Conservation (phyloP, 2,113 vertebrate genomes). For the Oxyura jamaicensis region DNA sequence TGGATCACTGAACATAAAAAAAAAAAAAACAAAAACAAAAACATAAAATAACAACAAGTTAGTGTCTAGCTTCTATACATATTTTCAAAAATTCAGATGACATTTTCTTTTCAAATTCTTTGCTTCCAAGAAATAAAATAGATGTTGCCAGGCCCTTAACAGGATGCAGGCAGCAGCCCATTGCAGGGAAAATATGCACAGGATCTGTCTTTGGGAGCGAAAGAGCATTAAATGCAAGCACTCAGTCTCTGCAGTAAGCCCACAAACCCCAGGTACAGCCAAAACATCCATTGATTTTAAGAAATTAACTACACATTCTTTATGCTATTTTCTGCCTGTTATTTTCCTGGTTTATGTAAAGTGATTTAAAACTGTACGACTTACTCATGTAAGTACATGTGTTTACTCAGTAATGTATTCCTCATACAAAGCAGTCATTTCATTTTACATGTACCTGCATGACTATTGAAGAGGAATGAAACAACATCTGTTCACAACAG, state of each 20-base stretch:
- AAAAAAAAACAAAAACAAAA: neutral
- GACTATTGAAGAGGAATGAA: neutral
- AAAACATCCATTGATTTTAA: neutral
- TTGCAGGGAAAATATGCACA: neutral
- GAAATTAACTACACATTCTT: neutral
- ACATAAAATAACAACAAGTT: no score
- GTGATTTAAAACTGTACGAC: neutral
- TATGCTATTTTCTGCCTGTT: neutral
- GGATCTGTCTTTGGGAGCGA: neutral
- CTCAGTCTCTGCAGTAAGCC: neutral
- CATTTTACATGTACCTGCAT: neutral
- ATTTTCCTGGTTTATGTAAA: neutral
- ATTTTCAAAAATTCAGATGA: neutral
- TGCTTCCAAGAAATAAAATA: neutral
- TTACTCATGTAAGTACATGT: neutral
- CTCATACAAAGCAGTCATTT: neutral
- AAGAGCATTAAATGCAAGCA: neutral
- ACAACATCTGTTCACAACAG: neutral
- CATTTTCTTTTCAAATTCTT: neutral
- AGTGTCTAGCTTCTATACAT: neutral
- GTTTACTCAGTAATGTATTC: neutral
- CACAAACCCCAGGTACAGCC: neutral
- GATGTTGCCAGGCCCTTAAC: accelerated
- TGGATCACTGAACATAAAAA: neutral
- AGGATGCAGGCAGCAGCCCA: neutral